Conservation (phyloP, 1,140 invertebrate genomes). For the Chironomus striatipennis region DNA sequence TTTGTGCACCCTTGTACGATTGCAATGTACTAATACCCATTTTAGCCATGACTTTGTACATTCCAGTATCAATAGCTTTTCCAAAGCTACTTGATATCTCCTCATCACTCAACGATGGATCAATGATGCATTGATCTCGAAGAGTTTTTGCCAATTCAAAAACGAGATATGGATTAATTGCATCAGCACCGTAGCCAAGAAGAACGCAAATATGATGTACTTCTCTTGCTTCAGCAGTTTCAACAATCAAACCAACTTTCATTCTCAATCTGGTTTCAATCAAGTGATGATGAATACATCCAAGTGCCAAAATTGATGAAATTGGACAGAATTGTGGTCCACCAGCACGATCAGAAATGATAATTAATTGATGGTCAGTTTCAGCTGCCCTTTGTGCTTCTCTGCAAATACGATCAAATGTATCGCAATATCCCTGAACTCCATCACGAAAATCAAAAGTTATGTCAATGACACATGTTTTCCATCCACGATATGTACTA, state of each 20-base stretch:
- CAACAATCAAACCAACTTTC: conserved; percentile 89
- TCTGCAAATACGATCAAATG: conserved; percentile 68
- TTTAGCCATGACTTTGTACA: conserved; percentile 92
- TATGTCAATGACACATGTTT: conserved; percentile 82
- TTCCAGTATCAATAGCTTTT: conserved; percentile 64
- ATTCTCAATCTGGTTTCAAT: conserved; percentile 92
- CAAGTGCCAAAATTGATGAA: conserved; percentile 79
- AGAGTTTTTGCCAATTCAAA: conserved; percentile 83
- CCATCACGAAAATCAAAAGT: conserved; percentile 71
- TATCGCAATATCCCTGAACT: conserved; percentile 60
- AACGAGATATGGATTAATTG: conserved; percentile 94
- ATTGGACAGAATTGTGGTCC: conserved; percentile 64
- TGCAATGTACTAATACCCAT: conserved; percentile 99
- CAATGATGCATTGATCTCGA: conserved; percentile 71
- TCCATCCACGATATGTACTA: conserved; percentile 85
- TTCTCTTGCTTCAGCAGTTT: conserved; percentile 91
- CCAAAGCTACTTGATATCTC: conserved; percentile 62
- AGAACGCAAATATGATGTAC: conserved; percentile 96
- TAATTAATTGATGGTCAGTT: conserved; percentile 73
- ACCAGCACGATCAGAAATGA: conserved; percentile 78
- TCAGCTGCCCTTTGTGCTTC: conserved; percentile 75
- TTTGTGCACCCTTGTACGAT: conserved; percentile 99
- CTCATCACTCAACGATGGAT: conserved; percentile 67
- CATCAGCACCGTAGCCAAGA: conserved; percentile 95
- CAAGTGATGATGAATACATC: conserved; percentile 88